Conservation (phyloP, 2,888 invertebrate species). For the Oegoconia quadripuncta region DNA sequence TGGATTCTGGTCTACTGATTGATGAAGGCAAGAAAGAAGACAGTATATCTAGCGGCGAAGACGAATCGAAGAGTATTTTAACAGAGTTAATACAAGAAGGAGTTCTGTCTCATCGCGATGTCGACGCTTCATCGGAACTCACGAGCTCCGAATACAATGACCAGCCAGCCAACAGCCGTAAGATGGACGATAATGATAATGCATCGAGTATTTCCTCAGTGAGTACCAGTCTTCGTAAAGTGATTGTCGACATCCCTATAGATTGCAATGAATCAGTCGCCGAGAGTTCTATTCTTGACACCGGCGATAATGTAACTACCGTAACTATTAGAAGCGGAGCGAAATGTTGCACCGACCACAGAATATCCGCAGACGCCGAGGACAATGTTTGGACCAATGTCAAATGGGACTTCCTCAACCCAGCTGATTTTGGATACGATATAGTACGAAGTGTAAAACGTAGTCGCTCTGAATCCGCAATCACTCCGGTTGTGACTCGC, state of each 20-base stretch:
- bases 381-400: conserved; percentile 75
- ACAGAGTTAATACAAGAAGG: conserved; percentile 71
- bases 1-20: conserved; percentile 68
- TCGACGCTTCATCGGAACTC: conserved; percentile 62
- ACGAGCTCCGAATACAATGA: conserved; percentile 57
- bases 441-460: conserved; percentile 65
- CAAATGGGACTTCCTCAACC: conserved; percentile 69
- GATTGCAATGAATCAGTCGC: conserved; percentile 57
- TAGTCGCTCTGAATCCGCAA: conserved; percentile 68
- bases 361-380: conserved; percentile 66
- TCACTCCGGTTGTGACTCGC: conserved; percentile 56
- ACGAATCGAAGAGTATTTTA: conserved; percentile 61
- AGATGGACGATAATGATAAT: conserved; percentile 52
- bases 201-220: conserved; percentile 52
- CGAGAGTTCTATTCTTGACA: conserved; percentile 56
- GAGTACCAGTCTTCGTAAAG: conserved; percentile 53
- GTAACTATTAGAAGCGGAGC: conserved; percentile 60
- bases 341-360: conserved; percentile 68
- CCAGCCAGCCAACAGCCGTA: conserved; percentile 40
- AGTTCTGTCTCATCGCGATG: conserved; percentile 62
- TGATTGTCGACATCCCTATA: conserved; percentile 62
- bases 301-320: conserved; percentile 59
- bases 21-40: conserved; percentile 42
- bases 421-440: conserved; percentile 69
- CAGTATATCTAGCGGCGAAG: conserved; percentile 36